These are phyloP conservation scores for Melipona bicolor DNA, from an alignment of 2,888 invertebrate genomes.

Conservation along the genomic window DNA sequence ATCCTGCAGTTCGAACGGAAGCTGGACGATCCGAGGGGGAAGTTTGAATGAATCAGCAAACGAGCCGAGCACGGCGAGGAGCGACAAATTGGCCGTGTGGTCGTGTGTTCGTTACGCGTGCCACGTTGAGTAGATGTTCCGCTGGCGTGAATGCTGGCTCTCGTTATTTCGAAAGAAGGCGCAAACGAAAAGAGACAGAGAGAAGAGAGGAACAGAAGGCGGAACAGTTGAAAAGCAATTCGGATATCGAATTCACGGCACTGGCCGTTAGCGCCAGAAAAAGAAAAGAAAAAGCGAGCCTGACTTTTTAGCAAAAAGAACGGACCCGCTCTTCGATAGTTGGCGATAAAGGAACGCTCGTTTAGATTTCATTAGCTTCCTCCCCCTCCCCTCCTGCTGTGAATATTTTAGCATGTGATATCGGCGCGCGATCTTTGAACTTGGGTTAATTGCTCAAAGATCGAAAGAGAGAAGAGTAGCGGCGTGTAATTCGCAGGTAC, in stretches of 20 bases:
- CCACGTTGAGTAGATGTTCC: slow-evolving; percentile 9
- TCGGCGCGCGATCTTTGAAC: not conserved
- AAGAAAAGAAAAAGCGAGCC: not conserved
- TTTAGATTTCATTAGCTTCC: slow-evolving; percentile 31
- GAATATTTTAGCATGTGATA: slow-evolving; percentile 1
- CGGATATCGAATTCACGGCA: slow-evolving; percentile 16
- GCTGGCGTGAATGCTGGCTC: slow-evolving; percentile 9
- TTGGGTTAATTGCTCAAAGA: slow-evolving; percentile 1
- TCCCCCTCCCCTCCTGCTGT: not conserved
- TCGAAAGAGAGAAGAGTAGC: no score
- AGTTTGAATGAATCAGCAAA: slow-evolving; percentile 43
- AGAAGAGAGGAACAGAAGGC: not conserved
- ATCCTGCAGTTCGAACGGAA: slow-evolving; percentile 47
- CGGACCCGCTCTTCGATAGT: not conserved
- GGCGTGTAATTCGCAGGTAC: not conserved
- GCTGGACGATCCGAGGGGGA: slow-evolving; percentile 26
- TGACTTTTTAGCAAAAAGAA: not conserved
- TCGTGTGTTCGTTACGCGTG: slow-evolving; percentile 19
- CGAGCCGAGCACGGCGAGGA: not conserved
- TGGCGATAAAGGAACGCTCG: slow-evolving; percentile 19
- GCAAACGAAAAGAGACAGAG: not conserved
- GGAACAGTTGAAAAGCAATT: slow-evolving; percentile 6
- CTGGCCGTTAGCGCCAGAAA: slow-evolving; percentile 1
- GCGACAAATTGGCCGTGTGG: slow-evolving; percentile 23
- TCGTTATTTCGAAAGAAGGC: slow-evolving; percentile 40